Evolutionary conservation across 2,888 invertebrate genomes (phyloP).

Genomic region (Agonopterix alstromeriana): DNA sequence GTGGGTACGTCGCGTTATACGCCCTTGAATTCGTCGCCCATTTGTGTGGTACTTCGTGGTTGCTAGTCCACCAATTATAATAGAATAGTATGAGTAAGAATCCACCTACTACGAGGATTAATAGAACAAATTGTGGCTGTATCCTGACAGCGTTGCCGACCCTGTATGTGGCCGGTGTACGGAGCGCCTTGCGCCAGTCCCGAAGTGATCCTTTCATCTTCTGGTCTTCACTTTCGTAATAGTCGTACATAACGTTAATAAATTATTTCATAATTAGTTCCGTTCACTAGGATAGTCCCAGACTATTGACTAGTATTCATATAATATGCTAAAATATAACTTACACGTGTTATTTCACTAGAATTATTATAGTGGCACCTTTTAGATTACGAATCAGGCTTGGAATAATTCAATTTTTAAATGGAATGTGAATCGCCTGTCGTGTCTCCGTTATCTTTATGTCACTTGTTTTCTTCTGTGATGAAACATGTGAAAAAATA

Average conservation of each 20-base stretch:
- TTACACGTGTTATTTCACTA: conserved; percentile 4
- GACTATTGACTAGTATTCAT: conserved; percentile 3
- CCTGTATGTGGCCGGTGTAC: conserved; percentile 91
- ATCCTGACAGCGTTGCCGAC: conserved; percentile 91
- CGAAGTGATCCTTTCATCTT: conserved; percentile 75
- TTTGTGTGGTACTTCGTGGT: conserved; percentile 30
- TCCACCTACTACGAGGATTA: conserved; percentile 81
- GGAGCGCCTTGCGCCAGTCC: conserved; percentile 93
- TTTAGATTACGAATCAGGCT: not conserved
- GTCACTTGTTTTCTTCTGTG: conserved; percentile 1
- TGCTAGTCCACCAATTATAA: conserved; percentile 59
- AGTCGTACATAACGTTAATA: conserved; percentile 61
- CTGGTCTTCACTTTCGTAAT: conserved; percentile 60
- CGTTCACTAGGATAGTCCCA: conserved; percentile 8
- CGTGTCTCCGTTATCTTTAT: not conserved
- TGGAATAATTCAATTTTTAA: conserved; percentile 1
- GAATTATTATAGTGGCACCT: no score
- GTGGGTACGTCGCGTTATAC: conserved; percentile 92
- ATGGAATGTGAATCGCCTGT: conserved; percentile 1
- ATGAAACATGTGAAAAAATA: conserved; percentile 10
- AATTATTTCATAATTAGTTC: conserved; percentile 35
- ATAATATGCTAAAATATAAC: not conserved
- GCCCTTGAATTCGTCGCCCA: conserved; percentile 46
- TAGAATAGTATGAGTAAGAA: conserved; percentile 83
- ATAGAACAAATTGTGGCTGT: conserved; percentile 86